Evolutionary conservation across 2,797 vertebrate species (phyloP).

Genomic region (Petrocephalus sullivani): DNA sequence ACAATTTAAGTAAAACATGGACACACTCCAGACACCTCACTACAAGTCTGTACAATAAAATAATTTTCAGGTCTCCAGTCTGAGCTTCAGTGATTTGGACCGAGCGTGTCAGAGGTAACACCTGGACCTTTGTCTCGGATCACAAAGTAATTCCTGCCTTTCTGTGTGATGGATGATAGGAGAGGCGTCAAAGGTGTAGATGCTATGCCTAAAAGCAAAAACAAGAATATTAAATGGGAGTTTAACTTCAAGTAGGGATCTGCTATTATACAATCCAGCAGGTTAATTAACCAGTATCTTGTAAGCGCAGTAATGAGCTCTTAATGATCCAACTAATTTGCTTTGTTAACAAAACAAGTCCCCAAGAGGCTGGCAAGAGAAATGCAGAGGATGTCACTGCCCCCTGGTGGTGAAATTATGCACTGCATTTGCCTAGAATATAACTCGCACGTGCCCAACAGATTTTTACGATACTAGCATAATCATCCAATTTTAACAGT

Average conservation of each 20-base stretch:
- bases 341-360: neutral
- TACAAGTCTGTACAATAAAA: neutral
- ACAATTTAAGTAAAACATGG: neutral
- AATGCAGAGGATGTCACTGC: slow-evolving; percentile 17
- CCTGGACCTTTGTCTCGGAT: slow-evolving; percentile 71
- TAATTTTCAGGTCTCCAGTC: neutral
- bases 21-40: neutral
- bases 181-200: slow-evolving; percentile 81
- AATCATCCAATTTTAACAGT: neutral
- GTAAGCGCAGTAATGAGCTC: neutral
- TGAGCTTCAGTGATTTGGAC: slow-evolving; percentile 39
- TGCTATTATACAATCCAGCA: neutral
- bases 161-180: slow-evolving; percentile 81
- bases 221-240: neutral
- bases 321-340: neutral
- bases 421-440: slow-evolving; percentile 1
- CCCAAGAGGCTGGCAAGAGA: neutral
- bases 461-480: neutral
- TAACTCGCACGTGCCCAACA: neutral
- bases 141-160: slow-evolving; percentile 84
- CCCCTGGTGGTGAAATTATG: slow-evolving; percentile 43
- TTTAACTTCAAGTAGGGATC: slow-evolving; percentile 19
- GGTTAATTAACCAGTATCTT: neutral
- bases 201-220: slow-evolving; percentile 70
- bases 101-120: slow-evolving; percentile 35